phyloP scores from a whole-genome alignment of 2,797 vertebrate genomes.

The Gila robusta region DNA sequence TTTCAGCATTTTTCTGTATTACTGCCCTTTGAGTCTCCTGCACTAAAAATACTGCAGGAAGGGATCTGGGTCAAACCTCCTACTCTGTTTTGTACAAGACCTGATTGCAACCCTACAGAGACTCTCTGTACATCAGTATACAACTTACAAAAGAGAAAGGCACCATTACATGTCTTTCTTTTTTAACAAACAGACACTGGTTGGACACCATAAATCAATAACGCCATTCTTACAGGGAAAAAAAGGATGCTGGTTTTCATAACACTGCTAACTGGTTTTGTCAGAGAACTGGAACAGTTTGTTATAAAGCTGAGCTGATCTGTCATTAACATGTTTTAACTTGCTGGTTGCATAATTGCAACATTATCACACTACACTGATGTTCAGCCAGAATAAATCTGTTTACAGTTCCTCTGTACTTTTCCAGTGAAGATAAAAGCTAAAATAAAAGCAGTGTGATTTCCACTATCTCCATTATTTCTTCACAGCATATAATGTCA shows the following conservation, averaged over 20 bases:
- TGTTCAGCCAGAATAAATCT: conserved; percentile 36
- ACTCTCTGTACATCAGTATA: conserved; percentile 30
- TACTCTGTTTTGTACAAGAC: conserved; percentile 66
- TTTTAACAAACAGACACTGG: background rate
- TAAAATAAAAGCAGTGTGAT: background rate
- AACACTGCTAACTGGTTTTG: background rate
- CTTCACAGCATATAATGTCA: background rate
- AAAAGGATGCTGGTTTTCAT: background rate
- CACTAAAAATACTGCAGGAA: conserved; percentile 68
- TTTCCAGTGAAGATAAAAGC: conserved; percentile 13
- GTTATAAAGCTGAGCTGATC: conserved; percentile 43
- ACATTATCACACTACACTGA: conserved; percentile 17
- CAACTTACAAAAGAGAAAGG: conserved; percentile 38
- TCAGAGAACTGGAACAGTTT: conserved; percentile 15
- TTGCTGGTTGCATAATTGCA: conserved; percentile 48
- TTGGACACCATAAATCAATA: background rate
- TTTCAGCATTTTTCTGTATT: conserved; percentile 59
- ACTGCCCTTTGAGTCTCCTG: conserved; percentile 65
- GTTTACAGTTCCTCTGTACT: conserved; percentile 2
- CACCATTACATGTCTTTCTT: background rate
- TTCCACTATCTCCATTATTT: background rate
- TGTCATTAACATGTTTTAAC: conserved; percentile 50
- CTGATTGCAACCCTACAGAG: conserved; percentile 53
- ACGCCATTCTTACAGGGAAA: background rate
- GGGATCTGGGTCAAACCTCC: conserved; percentile 74